Evolutionary conservation across 2,797 vertebrate genomes (phyloP), one percentile per base, ranked within the genome.

Genomic region (Phalloptychus januarius): DNA sequence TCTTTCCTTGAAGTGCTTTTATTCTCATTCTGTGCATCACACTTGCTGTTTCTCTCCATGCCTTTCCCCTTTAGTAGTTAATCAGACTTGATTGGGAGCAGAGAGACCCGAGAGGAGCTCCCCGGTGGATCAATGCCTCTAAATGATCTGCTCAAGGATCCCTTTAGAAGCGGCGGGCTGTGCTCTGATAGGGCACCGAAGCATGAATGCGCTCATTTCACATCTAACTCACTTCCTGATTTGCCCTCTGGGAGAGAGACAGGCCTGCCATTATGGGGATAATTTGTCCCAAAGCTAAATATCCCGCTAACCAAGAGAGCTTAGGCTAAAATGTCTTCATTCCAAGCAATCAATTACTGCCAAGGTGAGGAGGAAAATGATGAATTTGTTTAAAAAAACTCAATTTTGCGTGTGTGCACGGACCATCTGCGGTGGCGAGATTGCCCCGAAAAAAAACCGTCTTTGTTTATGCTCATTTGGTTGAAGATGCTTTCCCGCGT

Each of bases 181-280:
- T 38, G 69, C 92, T 92, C 92, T 89, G 94, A 94, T 91, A 88
- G 92, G 84, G 89, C 91, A 91, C 75, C 76, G 77, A 87, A 93
- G 93, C 93, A 91, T 95, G 94, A 94, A 92, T 90, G 72, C 83
- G 72, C 91, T 95, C 91, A 94, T 95, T 95, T 94, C 91, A 92
- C 93, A 91, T 91, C 93, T 90, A 94, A 92, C 93, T 93, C 91
- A 91, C 93, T 94, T 93, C 93, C 93, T 93, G 89, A 92, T 93
- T 93, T 84, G 88, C 88, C 93, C 92, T 90, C 88, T 83, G 92
- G 93, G 92, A 91, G 82, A 80, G 79, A 83, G 87, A 83, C 58
- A 84, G 85, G 85, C 38, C 89, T 69, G 82, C 83, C 50, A 75
- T 91, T 86, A 87, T 81, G 82, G 86, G 90, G 87, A 88, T 93